Percentiles rank a stretch among this genome's conserved stretches.
These are phyloP conservation scores for Macquaria australasica DNA, from an alignment of 2,113 vertebrate genomes.

Conservation along the genomic window DNA sequence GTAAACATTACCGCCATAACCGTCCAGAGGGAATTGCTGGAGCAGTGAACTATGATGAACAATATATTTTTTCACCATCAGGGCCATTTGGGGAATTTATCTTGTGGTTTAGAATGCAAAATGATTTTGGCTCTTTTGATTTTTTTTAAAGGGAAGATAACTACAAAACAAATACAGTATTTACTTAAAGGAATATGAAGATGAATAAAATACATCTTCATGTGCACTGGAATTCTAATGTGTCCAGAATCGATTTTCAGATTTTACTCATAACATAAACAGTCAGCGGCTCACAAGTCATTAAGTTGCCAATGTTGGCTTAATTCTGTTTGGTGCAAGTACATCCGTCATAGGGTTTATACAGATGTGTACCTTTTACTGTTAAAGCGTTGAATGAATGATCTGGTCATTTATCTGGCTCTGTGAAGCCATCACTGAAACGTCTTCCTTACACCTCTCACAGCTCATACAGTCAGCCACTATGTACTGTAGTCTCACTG, in stretches of 20 bases:
- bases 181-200: not conserved
- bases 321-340: not conserved
- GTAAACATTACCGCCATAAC: conserved; percentile 40
- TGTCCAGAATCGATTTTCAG: not conserved
- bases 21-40: conserved; percentile 14
- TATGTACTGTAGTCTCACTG: not conserved
- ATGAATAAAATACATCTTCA: not conserved
- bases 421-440: not conserved
- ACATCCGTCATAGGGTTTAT: not conserved
- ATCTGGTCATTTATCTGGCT: not conserved
- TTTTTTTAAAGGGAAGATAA: not conserved
- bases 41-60: conserved; percentile 26
- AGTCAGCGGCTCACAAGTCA: not conserved
- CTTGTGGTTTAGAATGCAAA: conserved; percentile 11
- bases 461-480: not conserved
- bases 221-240: not conserved
- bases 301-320: not conserved
- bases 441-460: not conserved
- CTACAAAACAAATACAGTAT: not conserved
- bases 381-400: not conserved
- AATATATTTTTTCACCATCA: conserved; percentile 12
- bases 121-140: not conserved
- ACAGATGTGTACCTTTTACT: not conserved
- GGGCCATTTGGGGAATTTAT: conserved; percentile 9
- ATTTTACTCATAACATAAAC: not conserved